These are phyloP conservation scores for Tachyglossus aculeatus DNA, from an alignment of 2,797 vertebrate species.

Conservation along the genomic window DNA sequence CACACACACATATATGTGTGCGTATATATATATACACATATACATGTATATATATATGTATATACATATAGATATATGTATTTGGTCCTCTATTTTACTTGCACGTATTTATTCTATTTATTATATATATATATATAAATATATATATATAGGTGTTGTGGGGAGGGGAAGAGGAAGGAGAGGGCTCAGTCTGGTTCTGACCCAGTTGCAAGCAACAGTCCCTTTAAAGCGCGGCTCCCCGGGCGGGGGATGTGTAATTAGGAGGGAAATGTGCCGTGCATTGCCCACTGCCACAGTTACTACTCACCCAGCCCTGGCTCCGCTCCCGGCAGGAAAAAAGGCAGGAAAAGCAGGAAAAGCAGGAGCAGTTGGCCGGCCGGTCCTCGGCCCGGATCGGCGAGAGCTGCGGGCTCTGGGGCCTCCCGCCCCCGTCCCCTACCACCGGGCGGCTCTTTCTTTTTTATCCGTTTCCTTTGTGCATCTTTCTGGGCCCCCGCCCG, in stretches of 20 bases:
- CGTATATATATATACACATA: too few relatives aligned
- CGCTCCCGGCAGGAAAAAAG: too few relatives aligned
- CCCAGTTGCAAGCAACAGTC: conserved; percentile 30
- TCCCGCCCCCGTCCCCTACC: conserved; percentile 24
- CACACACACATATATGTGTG: too few relatives aligned
- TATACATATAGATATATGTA: too few relatives aligned
- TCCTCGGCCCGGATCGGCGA: conserved; percentile 42
- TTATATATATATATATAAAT: too few relatives aligned
- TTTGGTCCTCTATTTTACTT: too few relatives aligned
- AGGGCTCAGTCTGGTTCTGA: background rate
- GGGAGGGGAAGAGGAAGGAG: too few relatives aligned
- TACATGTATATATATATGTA: too few relatives aligned
- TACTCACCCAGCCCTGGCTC: conserved; percentile 56
- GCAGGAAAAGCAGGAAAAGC: conserved; percentile 22
- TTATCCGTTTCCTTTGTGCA: conserved; percentile 58
- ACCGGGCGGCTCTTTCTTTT: background rate
- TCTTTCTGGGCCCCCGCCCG: conserved; percentile 41
- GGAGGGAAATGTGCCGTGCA: conserved; percentile 23
- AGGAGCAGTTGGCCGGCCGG: conserved; percentile 45
- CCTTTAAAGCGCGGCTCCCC: conserved; percentile 3
- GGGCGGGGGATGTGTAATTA: background rate
- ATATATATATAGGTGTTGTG: too few relatives aligned
- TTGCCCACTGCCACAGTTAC: background rate
- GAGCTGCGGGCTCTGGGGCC: conserved; percentile 52
- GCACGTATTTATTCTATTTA: too few relatives aligned